These are phyloP conservation scores for Psylliodes chrysocephalus DNA, from an alignment of 2,888 invertebrate genomes.

Conservation along the genomic window DNA sequence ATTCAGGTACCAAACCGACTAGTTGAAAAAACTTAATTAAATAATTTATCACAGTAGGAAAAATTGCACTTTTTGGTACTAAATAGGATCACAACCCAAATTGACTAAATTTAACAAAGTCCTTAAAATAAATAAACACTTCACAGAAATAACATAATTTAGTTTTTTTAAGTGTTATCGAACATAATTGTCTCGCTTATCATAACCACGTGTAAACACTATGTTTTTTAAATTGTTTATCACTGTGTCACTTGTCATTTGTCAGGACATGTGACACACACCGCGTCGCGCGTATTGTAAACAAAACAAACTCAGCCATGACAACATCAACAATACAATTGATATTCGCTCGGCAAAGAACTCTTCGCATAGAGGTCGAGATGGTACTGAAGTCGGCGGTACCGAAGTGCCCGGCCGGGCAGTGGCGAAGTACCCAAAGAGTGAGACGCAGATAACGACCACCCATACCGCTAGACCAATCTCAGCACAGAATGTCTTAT, in stretches of 20 bases:
- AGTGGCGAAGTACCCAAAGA: conserved; percentile 40
- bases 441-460: conserved; percentile 56
- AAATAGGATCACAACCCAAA: conserved; percentile 14
- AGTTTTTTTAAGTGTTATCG: conserved; percentile 25
- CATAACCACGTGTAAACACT: neutral
- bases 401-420: conserved; percentile 18
- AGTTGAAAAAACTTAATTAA: conserved; percentile 1
- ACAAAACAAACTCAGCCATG: conserved; percentile 22
- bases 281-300: conserved; percentile 18
- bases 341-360: conserved; percentile 50
- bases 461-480: conserved; percentile 66
- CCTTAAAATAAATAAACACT: neutral
- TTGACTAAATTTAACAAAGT: neutral
- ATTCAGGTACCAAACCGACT: conserved; percentile 13
- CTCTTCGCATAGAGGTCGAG: conserved; percentile 31
- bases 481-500: conserved; percentile 65
- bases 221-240: conserved; percentile 1
- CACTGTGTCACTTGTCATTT: conserved; percentile 11
- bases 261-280: conserved; percentile 9
- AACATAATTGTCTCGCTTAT: conserved; percentile 11
- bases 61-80: conserved; percentile 30
- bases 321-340: conserved; percentile 39
- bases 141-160: neutral
- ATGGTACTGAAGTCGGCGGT: conserved; percentile 56
- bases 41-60: conserved; percentile 23